Conservation (phyloP, 2,113 vertebrate genomes). For the Indri indri region DNA sequence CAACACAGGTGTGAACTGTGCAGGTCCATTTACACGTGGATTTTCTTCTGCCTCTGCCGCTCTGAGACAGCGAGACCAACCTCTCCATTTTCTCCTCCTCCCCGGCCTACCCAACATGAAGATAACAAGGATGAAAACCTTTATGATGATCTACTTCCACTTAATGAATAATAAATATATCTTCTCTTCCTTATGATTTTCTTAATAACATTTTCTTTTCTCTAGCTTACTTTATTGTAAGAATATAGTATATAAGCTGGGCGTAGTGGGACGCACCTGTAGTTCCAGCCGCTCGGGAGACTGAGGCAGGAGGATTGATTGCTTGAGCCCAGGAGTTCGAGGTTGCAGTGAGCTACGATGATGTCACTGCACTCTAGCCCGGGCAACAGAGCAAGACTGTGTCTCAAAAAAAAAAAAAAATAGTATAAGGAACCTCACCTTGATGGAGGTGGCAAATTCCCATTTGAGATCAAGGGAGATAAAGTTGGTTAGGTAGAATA, state of each 20-base stretch:
- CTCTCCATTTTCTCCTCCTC: not conserved
- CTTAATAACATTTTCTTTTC: not conserved
- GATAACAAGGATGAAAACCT: not conserved
- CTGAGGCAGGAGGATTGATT: too few relatives aligned
- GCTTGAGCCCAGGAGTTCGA: too few relatives aligned
- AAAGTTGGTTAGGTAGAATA: not conserved
- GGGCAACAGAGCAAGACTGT: too few relatives aligned
- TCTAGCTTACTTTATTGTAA: not conserved
- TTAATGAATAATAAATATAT: not conserved
- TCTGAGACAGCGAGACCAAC: not conserved
- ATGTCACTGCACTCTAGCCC: too few relatives aligned
- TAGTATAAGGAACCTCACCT: not conserved
- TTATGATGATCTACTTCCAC: not conserved
- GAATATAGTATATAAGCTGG: not conserved
- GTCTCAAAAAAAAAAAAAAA: too few relatives aligned
- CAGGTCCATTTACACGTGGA: not conserved
- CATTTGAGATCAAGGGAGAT: not conserved
- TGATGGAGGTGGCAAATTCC: not conserved
- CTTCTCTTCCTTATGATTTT: not conserved
- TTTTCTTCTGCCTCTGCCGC: not conserved
- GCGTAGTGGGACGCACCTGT: too few relatives aligned
- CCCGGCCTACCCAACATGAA: not conserved
- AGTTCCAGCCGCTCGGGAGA: too few relatives aligned
- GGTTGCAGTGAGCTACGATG: too few relatives aligned
- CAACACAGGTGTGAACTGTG: not conserved